Evolutionary conservation across 2,888 invertebrate species (phyloP), one percentile per base, ranked within the genome.

Genomic region (Xestia c-nigrum): DNA sequence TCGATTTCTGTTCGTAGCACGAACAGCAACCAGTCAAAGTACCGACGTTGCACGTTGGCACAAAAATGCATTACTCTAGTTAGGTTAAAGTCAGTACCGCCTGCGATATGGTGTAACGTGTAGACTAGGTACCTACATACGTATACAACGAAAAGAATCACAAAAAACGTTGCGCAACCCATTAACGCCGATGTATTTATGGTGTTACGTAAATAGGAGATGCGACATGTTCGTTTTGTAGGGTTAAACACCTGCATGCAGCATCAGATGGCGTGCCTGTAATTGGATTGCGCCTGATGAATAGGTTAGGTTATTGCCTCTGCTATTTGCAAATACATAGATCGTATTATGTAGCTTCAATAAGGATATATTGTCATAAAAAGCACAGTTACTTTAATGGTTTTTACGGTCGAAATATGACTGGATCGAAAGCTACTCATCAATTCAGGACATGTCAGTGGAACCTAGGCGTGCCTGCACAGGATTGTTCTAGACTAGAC

Each of bases 401-500:
- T 76, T 66, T 72, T 78, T 86, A 65, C 65, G 50, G 67, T 79
- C 84, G 75, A 87, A 86, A 86, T 81, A 84, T 81, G 69, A 72
- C 71, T 71, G 78, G 67, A 82, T 78, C 75, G 75, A 78, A 68
- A 50, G 38, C 80, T 87, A 78, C 80, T 94, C 89, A 95, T 95
- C 91, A 94, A 96, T 96, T 93, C 95, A 94, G 93, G 93, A 94
- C 95, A 89, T 94, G 95, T 94, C 94, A 92, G 90, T 88, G 89
- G 94, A 94, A 94, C 89, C 94, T 93, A 94, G 92, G 87, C 90
- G 84, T 85, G 87, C 89, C 90, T 89, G 92, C 93, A 87, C 92
- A 95, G 96, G 95, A 95, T 94, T 94, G 94, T 96, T 96, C 95
- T 96, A 96, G 95, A 93, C 95, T 93, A 94, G 90, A 92, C 92